Evolutionary conservation across 30 jellyfish, hydroid and myxozoan genomes (phyloP).

Genomic region (Mastigias papua): DNA sequence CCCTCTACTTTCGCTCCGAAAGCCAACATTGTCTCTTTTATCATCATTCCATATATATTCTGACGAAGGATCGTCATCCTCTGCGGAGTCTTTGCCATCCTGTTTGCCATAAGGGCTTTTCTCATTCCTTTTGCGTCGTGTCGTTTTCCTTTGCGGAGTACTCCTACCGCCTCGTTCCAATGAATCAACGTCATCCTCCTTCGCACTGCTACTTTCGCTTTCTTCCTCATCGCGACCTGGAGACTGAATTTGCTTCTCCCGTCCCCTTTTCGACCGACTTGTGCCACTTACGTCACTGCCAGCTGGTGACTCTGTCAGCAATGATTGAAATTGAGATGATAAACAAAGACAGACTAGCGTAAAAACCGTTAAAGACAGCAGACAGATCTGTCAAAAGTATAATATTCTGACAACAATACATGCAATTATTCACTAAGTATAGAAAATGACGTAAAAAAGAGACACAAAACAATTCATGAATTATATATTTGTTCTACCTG

Average conservation of each 20-base stretch:
- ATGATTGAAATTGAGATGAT: not conserved
- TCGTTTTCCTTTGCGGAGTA: slow-evolving; percentile 67
- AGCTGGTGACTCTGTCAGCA: slow-evolving; percentile 58
- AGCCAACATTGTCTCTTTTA: not conserved
- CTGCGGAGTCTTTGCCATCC: slow-evolving; percentile 75
- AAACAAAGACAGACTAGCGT: not conserved
- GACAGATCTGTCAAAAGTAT: too few relatives aligned
- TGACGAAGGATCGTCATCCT: slow-evolving; percentile 49
- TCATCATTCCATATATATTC: slow-evolving; percentile 67
- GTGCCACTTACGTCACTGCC: slow-evolving; percentile 56
- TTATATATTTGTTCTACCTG: slow-evolving; percentile 40
- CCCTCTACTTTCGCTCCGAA: slow-evolving; percentile 10
- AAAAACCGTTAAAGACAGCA: not conserved
- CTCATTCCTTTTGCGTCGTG: slow-evolving; percentile 56
- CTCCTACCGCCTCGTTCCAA: slow-evolving; percentile 51
- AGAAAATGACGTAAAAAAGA: too few relatives aligned
- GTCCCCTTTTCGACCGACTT: slow-evolving; percentile 29
- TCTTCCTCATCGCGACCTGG: slow-evolving; percentile 65
- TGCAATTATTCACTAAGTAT: too few relatives aligned
- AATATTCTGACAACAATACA: too few relatives aligned
- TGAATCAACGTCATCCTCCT: slow-evolving; percentile 76
- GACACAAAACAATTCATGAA: not conserved
- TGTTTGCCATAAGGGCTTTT: slow-evolving; percentile 51
- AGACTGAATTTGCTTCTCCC: slow-evolving; percentile 56
- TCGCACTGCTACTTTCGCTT: slow-evolving; percentile 76